Evolutionary conservation across 1,140 invertebrate species (phyloP).

Genomic region (Drosophila mauritiana): DNA sequence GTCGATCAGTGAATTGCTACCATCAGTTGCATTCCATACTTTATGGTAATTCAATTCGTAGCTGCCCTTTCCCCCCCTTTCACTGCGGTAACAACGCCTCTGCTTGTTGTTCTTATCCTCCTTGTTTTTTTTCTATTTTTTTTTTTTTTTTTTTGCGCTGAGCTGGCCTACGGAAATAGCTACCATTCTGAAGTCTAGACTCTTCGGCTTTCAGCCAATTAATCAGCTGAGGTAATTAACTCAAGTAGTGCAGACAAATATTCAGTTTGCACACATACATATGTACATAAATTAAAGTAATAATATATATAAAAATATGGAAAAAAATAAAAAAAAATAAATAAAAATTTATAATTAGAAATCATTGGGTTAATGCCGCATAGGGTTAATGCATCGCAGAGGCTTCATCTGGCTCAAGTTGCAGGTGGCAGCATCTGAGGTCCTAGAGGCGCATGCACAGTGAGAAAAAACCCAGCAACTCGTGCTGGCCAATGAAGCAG

Average conservation of each 20-base stretch:
- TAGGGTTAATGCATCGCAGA: not conserved
- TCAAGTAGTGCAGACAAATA: conserved; percentile 5
- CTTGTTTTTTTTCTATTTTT: not conserved
- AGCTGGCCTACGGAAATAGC: conserved; percentile 50
- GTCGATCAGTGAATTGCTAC: not conserved
- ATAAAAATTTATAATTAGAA: not conserved
- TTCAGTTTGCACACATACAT: not conserved
- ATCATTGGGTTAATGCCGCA: not conserved
- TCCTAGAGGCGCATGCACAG: conserved; percentile 8
- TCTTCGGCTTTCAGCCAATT: conserved; percentile 28
- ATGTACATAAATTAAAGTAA: not conserved
- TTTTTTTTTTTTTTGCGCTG: conserved; percentile 2
- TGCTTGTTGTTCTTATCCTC: conserved; percentile 1
- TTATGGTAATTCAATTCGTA: not conserved
- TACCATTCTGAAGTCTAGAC: conserved; percentile 4
- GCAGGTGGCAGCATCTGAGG: conserved; percentile 19
- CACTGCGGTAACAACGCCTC: conserved; percentile 1
- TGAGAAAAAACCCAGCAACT: not conserved
- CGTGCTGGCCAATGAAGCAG: conserved; percentile 4
- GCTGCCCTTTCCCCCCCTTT: not conserved
- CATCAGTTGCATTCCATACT: not conserved
- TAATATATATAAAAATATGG: not conserved
- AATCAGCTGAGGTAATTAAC: conserved; percentile 46
- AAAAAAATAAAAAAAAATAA: not conserved
- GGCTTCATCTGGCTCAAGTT: conserved; percentile 1